Conservation (phyloP, 2,113 vertebrate species). For the Poeciliopsis retropinna region DNA sequence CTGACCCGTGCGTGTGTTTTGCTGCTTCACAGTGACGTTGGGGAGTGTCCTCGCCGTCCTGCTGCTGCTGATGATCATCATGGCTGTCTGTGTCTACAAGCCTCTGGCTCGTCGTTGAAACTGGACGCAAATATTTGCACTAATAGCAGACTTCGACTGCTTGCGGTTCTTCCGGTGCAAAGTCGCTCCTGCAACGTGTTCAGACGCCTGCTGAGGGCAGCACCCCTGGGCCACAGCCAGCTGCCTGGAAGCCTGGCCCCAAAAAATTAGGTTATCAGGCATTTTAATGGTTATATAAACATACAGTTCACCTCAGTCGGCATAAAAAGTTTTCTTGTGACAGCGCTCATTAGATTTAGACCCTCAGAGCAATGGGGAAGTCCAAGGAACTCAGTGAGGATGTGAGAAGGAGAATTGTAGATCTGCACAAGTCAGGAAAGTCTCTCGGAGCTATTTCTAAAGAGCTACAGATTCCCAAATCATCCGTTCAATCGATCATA, state of each 20-base stretch:
- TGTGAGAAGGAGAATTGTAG: neutral
- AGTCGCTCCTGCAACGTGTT: neutral
- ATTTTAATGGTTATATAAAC: neutral
- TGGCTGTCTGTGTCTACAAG: slow-evolving; percentile 95
- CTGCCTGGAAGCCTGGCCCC: neutral
- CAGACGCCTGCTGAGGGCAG: neutral
- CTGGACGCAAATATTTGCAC: neutral
- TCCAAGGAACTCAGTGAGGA: neutral
- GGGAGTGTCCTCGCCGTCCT: slow-evolving; percentile 88
- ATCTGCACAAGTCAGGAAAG: neutral
- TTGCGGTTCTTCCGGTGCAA: neutral
- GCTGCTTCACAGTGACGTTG: slow-evolving; percentile 81
- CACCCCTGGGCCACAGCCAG: neutral
- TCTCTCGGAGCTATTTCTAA: neutral
- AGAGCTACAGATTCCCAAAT: neutral
- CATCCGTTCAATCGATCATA: neutral
- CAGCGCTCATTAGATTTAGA: neutral
- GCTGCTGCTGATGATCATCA: slow-evolving; percentile 85
- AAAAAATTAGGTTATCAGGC: too few species aligned
- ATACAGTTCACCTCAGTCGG: neutral
- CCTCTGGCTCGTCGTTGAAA: slow-evolving; percentile 86
- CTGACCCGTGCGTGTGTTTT: neutral
- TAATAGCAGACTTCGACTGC: neutral
- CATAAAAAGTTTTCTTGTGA: neutral
- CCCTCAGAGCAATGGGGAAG: neutral